phyloP scores from a whole-genome alignment of 2,113 vertebrate genomes.

The Aegithalos caudatus region DNA sequence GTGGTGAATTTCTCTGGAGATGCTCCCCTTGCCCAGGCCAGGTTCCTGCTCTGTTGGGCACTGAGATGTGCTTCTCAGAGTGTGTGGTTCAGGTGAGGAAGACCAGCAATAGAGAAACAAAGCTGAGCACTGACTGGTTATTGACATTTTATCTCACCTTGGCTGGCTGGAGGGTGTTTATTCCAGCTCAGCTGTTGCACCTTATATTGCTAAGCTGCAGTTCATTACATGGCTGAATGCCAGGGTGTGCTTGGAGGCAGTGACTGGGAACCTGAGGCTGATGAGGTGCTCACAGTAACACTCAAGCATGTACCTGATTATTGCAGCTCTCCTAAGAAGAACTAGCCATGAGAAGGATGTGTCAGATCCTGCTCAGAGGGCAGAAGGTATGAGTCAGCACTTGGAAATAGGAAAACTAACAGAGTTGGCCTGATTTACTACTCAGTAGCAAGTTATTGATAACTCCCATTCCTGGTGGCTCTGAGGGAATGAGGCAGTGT shows the following conservation, averaged over 20 bases:
- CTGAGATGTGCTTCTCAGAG: not conserved
- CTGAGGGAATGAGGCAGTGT: not conserved
- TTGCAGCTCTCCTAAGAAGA: not conserved
- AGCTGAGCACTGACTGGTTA: not conserved
- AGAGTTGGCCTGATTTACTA: not conserved
- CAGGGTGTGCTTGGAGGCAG: not conserved
- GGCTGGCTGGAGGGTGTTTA: not conserved
- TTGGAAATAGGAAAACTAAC: not conserved
- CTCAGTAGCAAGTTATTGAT: not conserved
- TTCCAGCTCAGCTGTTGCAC: not conserved
- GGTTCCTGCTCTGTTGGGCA: not conserved
- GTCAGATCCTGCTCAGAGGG: not conserved
- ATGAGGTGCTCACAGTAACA: not conserved
- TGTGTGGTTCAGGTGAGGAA: not conserved
- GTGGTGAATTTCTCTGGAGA: not conserved
- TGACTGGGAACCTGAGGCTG: not conserved
- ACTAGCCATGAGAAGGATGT: not conserved
- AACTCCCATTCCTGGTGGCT: not conserved
- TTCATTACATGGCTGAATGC: not conserved
- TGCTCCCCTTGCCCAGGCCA: not conserved
- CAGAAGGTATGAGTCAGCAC: not conserved
- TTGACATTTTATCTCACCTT: not conserved
- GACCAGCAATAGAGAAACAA: not conserved
- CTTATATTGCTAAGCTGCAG: fast-evolving
- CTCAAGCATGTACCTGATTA: not conserved